A percentile compares a stretch with the other conserved stretches of the same genome.
phyloP scores from a whole-genome alignment of 2,797 vertebrate genomes.

The Melanotaenia trifasciata region DNA sequence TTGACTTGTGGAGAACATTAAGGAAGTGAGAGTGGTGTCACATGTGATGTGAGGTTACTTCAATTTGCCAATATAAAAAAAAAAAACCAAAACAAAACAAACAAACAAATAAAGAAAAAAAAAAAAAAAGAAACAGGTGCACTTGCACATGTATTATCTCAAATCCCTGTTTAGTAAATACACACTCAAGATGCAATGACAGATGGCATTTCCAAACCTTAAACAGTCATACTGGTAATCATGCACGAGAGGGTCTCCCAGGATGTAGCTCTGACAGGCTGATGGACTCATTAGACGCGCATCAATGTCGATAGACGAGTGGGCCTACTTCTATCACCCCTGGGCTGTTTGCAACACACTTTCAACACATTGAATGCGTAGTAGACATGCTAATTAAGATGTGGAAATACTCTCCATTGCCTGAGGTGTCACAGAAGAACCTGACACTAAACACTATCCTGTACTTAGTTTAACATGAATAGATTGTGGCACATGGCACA shows the following conservation, averaged over 20 bases:
- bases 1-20: slow-evolving; percentile 8
- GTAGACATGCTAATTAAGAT: slow-evolving; percentile 66
- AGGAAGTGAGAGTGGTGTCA: slow-evolving; percentile 38
- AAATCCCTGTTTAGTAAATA: slow-evolving; percentile 50
- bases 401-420: slow-evolving; percentile 32
- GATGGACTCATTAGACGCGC: slow-evolving; percentile 77
- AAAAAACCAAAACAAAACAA: too few relatives aligned
- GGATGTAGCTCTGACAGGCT: slow-evolving; percentile 69
- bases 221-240: slow-evolving; percentile 60
- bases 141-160: slow-evolving; percentile 52
- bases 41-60: slow-evolving; percentile 47
- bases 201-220: slow-evolving; percentile 73
- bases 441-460: slow-evolving; percentile 29
- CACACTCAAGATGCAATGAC: slow-evolving; percentile 59
- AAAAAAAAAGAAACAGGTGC: slow-evolving; percentile 57
- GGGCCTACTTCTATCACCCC: slow-evolving; percentile 53
- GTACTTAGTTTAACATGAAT: slow-evolving; percentile 30
- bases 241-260: slow-evolving; percentile 52
- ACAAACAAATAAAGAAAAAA: slow-evolving; percentile 14
- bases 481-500: slow-evolving; percentile 15
- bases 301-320: slow-evolving; percentile 61
- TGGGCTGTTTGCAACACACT: slow-evolving; percentile 63
- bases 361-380: slow-evolving; percentile 23
- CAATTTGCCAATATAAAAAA: slow-evolving; percentile 55
- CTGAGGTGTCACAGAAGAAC: slow-evolving; percentile 39